Conservation (phyloP, 2,888 invertebrate species). For the Idaea straminata region DNA sequence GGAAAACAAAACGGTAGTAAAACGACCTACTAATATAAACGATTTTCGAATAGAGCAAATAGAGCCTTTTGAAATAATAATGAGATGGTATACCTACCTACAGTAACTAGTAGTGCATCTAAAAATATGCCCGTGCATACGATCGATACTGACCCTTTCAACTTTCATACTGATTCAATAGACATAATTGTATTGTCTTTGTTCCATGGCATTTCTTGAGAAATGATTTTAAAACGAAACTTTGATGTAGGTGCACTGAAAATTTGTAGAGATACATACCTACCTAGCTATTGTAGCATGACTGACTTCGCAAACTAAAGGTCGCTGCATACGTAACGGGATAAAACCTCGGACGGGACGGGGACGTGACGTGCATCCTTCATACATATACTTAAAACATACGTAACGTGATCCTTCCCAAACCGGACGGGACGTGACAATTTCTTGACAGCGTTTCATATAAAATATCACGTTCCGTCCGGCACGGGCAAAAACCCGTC, state of each 20-base stretch:
- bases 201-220: not conserved
- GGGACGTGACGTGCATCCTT: too few species aligned
- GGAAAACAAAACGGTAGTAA: not conserved
- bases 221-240: not conserved
- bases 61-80: conserved; percentile 62
- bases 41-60: conserved; percentile 42
- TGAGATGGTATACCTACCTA: conserved; percentile 39
- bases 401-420: too few species aligned
- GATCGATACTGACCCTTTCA: conserved; percentile 63
- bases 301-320: too few species aligned
- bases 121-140: conserved; percentile 64
- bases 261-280: too few species aligned
- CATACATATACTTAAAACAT: too few species aligned
- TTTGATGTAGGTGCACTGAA: not conserved
- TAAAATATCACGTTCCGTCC: too few species aligned
- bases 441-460: too few species aligned
- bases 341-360: too few species aligned
- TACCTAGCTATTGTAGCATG: too few species aligned
- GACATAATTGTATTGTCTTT: conserved; percentile 1
- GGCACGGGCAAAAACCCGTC: too few species aligned
- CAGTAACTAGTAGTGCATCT: conserved; percentile 52
- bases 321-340: too few species aligned
- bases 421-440: too few species aligned
- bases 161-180: conserved; percentile 33
- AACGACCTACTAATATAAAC: not conserved